These are phyloP conservation scores for Trichechus manatus DNA, from an alignment of 2,113 vertebrate species.

Conservation along the genomic window DNA sequence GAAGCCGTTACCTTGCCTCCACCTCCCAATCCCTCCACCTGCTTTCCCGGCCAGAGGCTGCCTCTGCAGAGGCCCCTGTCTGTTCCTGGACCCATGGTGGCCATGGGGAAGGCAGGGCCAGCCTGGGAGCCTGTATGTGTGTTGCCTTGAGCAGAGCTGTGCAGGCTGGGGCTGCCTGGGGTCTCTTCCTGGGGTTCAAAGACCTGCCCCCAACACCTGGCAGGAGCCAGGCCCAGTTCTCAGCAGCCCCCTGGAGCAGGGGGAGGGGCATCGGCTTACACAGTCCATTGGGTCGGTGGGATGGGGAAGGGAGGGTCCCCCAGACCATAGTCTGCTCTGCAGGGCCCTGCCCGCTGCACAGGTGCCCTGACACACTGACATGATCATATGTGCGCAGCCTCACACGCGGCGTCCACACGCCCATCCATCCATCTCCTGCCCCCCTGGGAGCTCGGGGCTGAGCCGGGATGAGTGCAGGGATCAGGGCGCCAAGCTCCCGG, in stretches of 20 bases:
- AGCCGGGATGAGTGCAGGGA: constrained; percentile 60
- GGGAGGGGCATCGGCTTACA: background rate
- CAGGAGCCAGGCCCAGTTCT: background rate
- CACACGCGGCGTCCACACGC: constrained; percentile 66
- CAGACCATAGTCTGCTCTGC: constrained; percentile 8
- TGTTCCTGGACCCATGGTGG: background rate
- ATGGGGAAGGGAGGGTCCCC: background rate
- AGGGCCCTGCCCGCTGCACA: constrained; percentile 1
- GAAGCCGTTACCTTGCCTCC: constrained; percentile 31
- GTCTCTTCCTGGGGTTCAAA: background rate
- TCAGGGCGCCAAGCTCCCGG: constrained; percentile 54
- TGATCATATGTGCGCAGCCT: constrained; percentile 60
- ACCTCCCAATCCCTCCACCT: background rate
- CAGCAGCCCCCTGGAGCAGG: background rate
- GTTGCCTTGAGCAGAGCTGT: background rate
- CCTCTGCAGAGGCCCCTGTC: constrained; percentile 20
- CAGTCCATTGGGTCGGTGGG: background rate
- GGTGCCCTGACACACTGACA: constrained; percentile 79
- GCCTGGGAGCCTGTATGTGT: no score
- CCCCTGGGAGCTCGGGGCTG: constrained; percentile 50
- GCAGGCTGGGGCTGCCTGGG: background rate
- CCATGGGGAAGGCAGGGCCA: background rate
- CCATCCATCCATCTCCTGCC: constrained; percentile 74
- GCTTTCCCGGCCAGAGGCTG: background rate
- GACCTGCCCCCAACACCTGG: background rate